Evolutionary conservation across 2,113 vertebrate species (phyloP).

Genomic region (Cavia aperea): DNA sequence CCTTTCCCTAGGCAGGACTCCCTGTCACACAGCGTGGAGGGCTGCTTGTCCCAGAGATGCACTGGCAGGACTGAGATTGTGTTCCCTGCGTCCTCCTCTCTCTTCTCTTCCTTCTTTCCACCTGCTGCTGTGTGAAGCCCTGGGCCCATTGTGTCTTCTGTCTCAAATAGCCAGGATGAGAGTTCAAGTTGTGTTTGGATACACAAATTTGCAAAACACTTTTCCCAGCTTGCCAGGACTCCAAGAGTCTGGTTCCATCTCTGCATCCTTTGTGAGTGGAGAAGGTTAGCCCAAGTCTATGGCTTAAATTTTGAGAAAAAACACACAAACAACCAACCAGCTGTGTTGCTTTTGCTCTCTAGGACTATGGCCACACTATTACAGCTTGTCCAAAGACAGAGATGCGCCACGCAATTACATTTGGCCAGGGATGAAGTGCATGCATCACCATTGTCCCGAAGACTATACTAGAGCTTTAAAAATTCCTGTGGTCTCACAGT

Average conservation of each 20-base stretch:
- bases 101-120: neutral
- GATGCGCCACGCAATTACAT: neutral
- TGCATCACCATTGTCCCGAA: neutral
- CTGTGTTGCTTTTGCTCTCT: neutral
- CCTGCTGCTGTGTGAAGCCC: neutral
- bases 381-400: neutral
- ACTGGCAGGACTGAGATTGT: no score
- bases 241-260: neutral
- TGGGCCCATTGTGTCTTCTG: neutral
- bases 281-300: neutral
- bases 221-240: neutral
- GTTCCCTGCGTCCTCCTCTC: neutral
- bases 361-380: neutral
- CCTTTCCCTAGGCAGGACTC: neutral
- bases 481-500: neutral
- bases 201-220: neutral
- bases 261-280: neutral
- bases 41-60: neutral
- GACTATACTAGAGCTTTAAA: neutral
- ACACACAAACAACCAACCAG: neutral
- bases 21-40: neutral
- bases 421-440: neutral
- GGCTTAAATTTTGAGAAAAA: slow-evolving; percentile 8
- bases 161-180: neutral
- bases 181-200: neutral